Evolutionary conservation across 2,113 vertebrate genomes (phyloP).

Genomic region (Holacanthus passer): DNA sequence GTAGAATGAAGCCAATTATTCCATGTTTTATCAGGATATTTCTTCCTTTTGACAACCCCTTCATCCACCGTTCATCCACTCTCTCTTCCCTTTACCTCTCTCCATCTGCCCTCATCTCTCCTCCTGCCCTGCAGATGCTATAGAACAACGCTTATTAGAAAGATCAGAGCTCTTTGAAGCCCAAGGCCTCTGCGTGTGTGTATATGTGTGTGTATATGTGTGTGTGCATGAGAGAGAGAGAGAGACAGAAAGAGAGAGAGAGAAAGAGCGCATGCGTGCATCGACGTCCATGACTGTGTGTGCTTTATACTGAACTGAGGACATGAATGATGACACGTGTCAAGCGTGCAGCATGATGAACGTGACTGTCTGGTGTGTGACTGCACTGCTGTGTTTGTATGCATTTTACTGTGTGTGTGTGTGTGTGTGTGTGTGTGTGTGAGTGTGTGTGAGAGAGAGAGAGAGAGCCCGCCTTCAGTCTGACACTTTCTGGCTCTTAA

Average conservation of each 20-base stretch:
- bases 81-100: constrained; percentile 20
- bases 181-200: constrained; percentile 14
- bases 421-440: constrained; percentile 17
- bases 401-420: background rate
- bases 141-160: constrained; percentile 32
- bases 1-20: constrained; percentile 42
- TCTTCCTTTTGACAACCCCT: constrained; percentile 25
- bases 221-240: constrained; percentile 14
- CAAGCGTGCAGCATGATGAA: constrained; percentile 38
- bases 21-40: constrained; percentile 29
- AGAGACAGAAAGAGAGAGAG: background rate
- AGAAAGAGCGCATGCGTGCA: background rate
- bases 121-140: constrained; percentile 21
- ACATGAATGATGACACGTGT: constrained; percentile 60
- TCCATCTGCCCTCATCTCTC: constrained; percentile 34
- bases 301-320: constrained; percentile 26
- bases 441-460: background rate
- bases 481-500: constrained; percentile 52
- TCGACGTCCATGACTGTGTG: background rate
- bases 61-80: background rate
- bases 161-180: constrained; percentile 42
- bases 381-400: constrained; percentile 2
- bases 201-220: constrained; percentile 9
- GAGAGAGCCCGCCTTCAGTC: constrained; percentile 36
- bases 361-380: constrained; percentile 55